Evolutionary conservation across 2,888 invertebrate genomes (phyloP), one percentile per base, ranked within the genome.

Genomic region (Trisateles emortualis): DNA sequence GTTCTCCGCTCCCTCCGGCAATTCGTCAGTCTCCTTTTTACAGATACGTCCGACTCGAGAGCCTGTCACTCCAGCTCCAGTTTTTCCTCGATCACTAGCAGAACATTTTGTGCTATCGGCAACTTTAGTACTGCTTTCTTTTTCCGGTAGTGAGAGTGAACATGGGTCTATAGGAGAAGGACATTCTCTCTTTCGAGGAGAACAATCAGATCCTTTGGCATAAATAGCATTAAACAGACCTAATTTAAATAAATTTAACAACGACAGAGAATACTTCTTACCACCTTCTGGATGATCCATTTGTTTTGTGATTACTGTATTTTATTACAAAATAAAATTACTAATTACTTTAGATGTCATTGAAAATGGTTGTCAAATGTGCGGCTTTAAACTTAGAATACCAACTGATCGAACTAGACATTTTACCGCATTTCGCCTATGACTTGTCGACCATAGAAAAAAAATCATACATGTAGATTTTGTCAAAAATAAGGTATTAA

Each of bases 51-150:
- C 81, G 0, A 81, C 76, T n/a, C 92, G 81, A 8, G 92, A 89
- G 3, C 92, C 92, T 0, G 89, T 86, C 10, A 92, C 87, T 1
- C 92, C 91, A 1, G 91, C 92, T 0, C 92, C 92, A 0, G 92
- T 88, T 65, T 87, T 92, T 2, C 92, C 92, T n/a, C 90, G 78
- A 57, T 91, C 84, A 2, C 82, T 68, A 0, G 77, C 74, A 0
- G 75, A 80, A 53, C 73, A 75, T 24, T 83, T 81, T 3, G 66
- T 19, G 8, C 57, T 56, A 3, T 82, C 79, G 1, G 74, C 58
- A 1, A 63, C 33, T 46, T 58, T 69, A 51, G 82, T 83, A 46
- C 43, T 52, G 26, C 55, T 58, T 24, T 55, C 24, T 38, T 16
- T 58, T 13, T 16, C 11, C 17, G 40, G 5, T 8, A 76, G 74